These are phyloP conservation scores for Phytoseiulus persimilis DNA, from an alignment of 2,888 invertebrate species.

Conservation along the genomic window DNA sequence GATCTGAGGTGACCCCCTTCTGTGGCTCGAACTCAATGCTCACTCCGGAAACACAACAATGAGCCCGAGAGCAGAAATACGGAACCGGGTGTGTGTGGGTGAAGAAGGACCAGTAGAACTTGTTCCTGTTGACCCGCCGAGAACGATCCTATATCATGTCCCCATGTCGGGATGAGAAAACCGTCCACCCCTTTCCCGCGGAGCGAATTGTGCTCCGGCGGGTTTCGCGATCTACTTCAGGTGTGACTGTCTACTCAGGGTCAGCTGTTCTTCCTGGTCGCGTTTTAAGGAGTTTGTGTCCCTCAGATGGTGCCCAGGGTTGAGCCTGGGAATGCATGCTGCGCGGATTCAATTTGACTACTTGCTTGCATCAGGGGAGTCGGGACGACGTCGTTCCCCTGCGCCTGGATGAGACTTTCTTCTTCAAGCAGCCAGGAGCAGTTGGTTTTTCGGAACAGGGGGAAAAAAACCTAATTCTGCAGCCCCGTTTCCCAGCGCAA, in stretches of 20 bases:
- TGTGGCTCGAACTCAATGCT: background rate
- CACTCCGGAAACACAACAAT: background rate
- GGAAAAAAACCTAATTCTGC: no score
- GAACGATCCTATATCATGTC: background rate
- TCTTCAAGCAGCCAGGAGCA: no score
- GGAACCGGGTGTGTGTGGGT: no score
- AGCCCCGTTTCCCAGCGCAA: no score
- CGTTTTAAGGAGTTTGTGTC: background rate
- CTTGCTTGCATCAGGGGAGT: background rate
- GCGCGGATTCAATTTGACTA: background rate
- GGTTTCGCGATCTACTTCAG: no score
- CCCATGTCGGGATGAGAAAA: background rate
- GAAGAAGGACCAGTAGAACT: no score
- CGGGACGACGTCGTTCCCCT: background rate
- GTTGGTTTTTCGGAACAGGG: no score
- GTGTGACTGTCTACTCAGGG: background rate
- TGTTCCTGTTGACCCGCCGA: background rate
- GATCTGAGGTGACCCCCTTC: background rate
- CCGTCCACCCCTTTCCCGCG: background rate
- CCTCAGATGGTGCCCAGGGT: background rate
- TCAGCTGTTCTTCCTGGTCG: background rate
- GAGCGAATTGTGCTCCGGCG: background rate
- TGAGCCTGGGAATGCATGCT: background rate
- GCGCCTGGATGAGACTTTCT: background rate
- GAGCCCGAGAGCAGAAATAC: no score